A percentile compares a stretch with the other conserved stretches of the same genome.
Conservation (phyloP, 2,113 vertebrate genomes). For the Hemiprocne comata region DNA sequence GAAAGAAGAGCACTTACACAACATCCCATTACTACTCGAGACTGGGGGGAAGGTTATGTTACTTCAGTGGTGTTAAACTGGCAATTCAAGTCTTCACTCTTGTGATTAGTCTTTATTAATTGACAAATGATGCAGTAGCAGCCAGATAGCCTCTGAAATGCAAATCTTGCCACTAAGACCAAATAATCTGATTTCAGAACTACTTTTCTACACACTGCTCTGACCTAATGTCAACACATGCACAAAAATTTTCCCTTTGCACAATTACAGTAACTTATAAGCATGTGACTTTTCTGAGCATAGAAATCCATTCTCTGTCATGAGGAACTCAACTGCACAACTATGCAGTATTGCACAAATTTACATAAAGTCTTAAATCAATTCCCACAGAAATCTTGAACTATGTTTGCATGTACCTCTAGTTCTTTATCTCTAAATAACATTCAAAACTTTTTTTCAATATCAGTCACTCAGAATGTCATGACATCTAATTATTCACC, state of each 20-base stretch:
- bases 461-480: neutral
- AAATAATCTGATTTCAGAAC: neutral
- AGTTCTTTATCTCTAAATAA: neutral
- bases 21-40: neutral
- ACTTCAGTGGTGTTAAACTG: neutral
- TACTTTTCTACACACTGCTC: neutral
- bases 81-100: neutral
- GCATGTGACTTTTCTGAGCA: neutral
- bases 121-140: neutral
- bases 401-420: neutral
- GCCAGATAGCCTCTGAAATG: neutral
- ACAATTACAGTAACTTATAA: neutral
- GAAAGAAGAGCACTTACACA: neutral
- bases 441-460: neutral
- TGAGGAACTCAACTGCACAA: neutral
- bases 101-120: neutral
- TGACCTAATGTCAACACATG: neutral
- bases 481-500: neutral
- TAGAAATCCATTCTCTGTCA: neutral
- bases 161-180: neutral
- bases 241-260: neutral
- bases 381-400: neutral
- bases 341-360: neutral
- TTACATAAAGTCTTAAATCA: neutral
- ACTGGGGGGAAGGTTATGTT: neutral